Percentiles rank a stretch among this genome's conserved stretches.
These are phyloP conservation scores for Nomada hirtipes DNA, from an alignment of 2,888 invertebrate species.

Conservation along the genomic window DNA sequence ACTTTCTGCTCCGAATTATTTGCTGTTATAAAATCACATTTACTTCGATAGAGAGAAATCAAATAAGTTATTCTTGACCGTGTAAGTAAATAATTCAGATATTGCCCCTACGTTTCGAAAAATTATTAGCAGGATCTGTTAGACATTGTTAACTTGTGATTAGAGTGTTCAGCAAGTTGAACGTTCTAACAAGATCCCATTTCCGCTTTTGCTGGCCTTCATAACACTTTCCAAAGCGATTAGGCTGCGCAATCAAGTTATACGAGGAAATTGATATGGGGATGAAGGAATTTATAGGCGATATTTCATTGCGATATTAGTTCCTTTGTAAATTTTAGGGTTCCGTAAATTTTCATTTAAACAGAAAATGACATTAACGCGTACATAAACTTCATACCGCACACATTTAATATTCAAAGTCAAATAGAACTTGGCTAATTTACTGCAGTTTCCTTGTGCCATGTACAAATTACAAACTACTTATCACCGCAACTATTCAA, in stretches of 20 bases:
- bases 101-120: too few relatives aligned
- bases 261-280: neutral
- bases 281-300: neutral
- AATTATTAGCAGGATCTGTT: too few relatives aligned
- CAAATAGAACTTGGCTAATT: neutral
- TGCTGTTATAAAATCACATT: too few relatives aligned
- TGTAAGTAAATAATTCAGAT: too few relatives aligned
- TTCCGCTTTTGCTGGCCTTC: neutral
- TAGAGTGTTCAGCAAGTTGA: neutral
- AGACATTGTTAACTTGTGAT: neutral
- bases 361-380: neutral
- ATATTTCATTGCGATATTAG: neutral
- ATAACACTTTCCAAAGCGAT: neutral
- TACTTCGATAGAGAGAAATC: too few relatives aligned
- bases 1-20: too few relatives aligned
- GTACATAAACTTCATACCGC: neutral
- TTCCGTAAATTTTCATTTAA: too few relatives aligned
- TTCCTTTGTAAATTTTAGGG: too few relatives aligned
- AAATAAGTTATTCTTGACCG: too few relatives aligned
- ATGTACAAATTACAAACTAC: conserved; percentile 12
- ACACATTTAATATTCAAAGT: neutral
- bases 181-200: conserved; percentile 6
- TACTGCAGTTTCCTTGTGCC: neutral
- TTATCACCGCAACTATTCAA: conserved; percentile 25
- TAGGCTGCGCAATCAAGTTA: neutral